phyloP scores from a whole-genome alignment of 2,888 invertebrate species.

The Coleophora deauratella region DNA sequence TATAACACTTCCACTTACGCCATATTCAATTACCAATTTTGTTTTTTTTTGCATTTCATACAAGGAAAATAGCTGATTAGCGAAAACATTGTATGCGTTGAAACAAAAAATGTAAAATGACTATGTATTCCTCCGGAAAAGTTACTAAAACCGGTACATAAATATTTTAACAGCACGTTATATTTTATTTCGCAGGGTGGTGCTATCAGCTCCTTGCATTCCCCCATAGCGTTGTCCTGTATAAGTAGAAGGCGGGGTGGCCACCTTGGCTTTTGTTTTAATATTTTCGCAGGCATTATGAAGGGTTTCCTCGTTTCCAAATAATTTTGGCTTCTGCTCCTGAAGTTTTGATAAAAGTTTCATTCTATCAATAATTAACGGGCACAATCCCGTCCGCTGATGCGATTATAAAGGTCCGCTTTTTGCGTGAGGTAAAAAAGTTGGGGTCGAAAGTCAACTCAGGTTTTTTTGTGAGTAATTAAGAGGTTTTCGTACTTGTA shows the following conservation, averaged over 20 bases:
- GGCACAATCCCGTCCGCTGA: constrained; percentile 60
- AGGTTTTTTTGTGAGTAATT: constrained; percentile 24
- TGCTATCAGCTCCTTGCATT: constrained; percentile 35
- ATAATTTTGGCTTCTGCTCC: constrained; percentile 72
- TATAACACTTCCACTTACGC: no score
- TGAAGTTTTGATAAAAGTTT: constrained; percentile 75
- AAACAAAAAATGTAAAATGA: no score
- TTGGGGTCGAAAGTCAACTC: no score
- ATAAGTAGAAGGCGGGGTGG: constrained; percentile 46
- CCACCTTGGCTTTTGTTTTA: constrained; percentile 73
- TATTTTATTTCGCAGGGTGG: no score
- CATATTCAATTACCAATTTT: no score
- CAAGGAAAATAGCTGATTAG: no score
- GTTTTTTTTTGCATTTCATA: no score
- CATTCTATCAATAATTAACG: constrained; percentile 75
- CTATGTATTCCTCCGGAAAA: no score
- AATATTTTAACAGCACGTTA: no score
- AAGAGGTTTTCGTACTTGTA: constrained; percentile 28
- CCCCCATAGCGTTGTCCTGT: constrained; percentile 46
- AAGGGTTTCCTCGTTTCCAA: constrained; percentile 73
- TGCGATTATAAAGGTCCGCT: constrained; percentile 67
- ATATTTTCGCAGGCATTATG: constrained; percentile 74
- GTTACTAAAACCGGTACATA: no score
- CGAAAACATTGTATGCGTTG: no score
- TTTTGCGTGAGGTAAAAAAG: constrained; percentile 24